These are phyloP conservation scores for Lycophotia porphyrea DNA, from an alignment of 2,888 invertebrate species.

Conservation along the genomic window DNA sequence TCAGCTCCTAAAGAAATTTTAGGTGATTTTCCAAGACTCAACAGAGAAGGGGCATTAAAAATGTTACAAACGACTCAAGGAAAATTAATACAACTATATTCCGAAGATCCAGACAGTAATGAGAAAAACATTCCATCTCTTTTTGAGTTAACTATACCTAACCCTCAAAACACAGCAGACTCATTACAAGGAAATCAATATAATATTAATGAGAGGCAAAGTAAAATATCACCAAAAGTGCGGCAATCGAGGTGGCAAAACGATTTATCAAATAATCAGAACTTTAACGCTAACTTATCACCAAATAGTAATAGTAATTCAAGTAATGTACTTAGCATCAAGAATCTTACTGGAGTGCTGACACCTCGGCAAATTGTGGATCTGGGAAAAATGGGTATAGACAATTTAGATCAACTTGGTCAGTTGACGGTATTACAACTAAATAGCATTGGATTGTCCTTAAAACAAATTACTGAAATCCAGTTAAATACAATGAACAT, in stretches of 20 bases:
- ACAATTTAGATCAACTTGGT: constrained; percentile 91
- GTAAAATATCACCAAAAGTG: constrained; percentile 85
- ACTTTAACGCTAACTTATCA: constrained; percentile 75
- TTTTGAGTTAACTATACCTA: constrained; percentile 87
- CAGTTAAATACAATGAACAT: constrained; percentile 91
- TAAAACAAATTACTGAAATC: constrained; percentile 91
- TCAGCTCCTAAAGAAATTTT: constrained; percentile 97
- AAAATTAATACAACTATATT: constrained; percentile 85
- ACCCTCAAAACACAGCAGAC: constrained; percentile 77
- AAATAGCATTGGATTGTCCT: constrained; percentile 90
- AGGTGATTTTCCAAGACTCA: constrained; percentile 96
- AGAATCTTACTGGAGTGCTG: constrained; percentile 90
- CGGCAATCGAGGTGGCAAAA: constrained; percentile 89
- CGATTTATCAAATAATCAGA: constrained; percentile 80
- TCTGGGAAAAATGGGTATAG: constrained; percentile 90
- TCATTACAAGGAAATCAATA: constrained; percentile 76
- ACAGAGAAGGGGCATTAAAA: constrained; percentile 93
- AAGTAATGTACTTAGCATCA: constrained; percentile 88
- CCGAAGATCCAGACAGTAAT: constrained; percentile 78
- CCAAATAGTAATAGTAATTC: constrained; percentile 76
- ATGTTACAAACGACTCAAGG: constrained; percentile 88
- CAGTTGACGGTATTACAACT: constrained; percentile 91
- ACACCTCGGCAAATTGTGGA: constrained; percentile 90
- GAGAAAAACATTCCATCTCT: constrained; percentile 85
- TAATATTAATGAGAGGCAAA: constrained; percentile 81